A percentile compares a stretch with the other conserved stretches of the same genome.
Conservation (phyloP, 2,797 vertebrate genomes). For the Chaetophractus vellerosus region DNA sequence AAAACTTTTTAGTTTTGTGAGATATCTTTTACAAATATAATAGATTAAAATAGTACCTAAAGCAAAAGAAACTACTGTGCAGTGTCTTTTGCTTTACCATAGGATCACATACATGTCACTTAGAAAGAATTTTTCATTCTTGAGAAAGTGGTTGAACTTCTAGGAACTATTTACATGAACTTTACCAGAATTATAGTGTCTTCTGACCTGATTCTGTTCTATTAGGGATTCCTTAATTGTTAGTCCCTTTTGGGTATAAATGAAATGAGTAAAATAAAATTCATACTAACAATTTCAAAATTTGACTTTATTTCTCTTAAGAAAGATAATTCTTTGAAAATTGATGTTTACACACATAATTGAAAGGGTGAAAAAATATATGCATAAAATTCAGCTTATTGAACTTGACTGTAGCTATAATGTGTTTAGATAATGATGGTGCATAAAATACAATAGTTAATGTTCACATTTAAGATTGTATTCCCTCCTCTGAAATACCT, state of each 20-base stretch:
- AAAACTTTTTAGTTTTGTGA: constrained; percentile 48
- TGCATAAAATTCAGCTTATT: not conserved
- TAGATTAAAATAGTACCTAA: not conserved
- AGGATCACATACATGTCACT: not conserved
- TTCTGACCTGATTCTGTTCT: not conserved
- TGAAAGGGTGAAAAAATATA: not conserved
- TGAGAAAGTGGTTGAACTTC: constrained; percentile 25
- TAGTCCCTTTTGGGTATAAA: constrained; percentile 38
- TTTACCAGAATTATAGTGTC: not conserved
- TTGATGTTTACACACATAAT: not conserved
- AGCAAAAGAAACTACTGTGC: not conserved
- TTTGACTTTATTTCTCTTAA: not conserved
- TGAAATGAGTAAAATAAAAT: constrained; percentile 61
- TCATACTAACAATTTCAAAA: not conserved
- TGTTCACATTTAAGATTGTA: not conserved
- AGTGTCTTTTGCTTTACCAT: not conserved
- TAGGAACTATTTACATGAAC: constrained; percentile 23
- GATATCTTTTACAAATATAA: not conserved
- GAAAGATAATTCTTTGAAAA: not conserved
- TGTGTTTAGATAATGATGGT: constrained; percentile 49
- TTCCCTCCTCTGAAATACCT: constrained; percentile 42
- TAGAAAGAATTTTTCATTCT: constrained; percentile 53
- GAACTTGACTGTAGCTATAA: not conserved
- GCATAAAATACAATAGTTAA: not conserved
- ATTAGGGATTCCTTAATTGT: not conserved